Base-by-base conservation (phyloP, 2,888 invertebrate genomes). In the Parnassius glacialis region DNA sequence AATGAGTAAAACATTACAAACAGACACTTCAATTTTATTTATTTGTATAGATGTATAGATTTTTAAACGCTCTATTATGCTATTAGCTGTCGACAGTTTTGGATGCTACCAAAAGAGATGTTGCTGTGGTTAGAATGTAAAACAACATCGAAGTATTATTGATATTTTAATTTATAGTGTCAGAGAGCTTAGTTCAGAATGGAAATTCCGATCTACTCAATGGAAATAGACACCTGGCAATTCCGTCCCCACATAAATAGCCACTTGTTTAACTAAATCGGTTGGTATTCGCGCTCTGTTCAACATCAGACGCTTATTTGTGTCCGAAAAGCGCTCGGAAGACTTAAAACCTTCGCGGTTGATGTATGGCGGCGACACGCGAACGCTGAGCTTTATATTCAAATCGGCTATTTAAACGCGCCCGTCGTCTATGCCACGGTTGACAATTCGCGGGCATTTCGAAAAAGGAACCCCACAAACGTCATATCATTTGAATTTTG, bases 301-400 rank as follows among this genome's bases (percentile, higher is more conserved):
- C 79, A 83, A 81, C 80, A 80, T 83, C 84, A 84, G 82, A 85
- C 84, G 86, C 88, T 87, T 90, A 91, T 90, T 90, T 91, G 89
- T 86, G 90, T 87, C 89, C 84, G 71, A 89, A 88, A 89, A 87
- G 90, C 87, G 87, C 83, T 85, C 86, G 85, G 71, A 85, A 89
- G 90, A 90, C 88, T 85, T 89, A 89, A 89, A 87, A 83, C 86
- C 83, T 78, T 80, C 83, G 70, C 78, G 71, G 75, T 86, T 90
- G 90, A 91, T 90, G 87, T 83, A 90, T 86, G 84, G 87, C 81
- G 80, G 76, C 83, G 85, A 85, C 87, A 83, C 84, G 84, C 82
- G 84, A 85, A 82, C 81, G 81, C 83, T 86, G 84, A 87, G 85
- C 87, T 90, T 91, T 91, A 91, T 91, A 91, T 91, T 91, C 88